Evolutionary conservation across 2,888 invertebrate genomes (phyloP).

Genomic region (Gastrophysa polygoni): DNA sequence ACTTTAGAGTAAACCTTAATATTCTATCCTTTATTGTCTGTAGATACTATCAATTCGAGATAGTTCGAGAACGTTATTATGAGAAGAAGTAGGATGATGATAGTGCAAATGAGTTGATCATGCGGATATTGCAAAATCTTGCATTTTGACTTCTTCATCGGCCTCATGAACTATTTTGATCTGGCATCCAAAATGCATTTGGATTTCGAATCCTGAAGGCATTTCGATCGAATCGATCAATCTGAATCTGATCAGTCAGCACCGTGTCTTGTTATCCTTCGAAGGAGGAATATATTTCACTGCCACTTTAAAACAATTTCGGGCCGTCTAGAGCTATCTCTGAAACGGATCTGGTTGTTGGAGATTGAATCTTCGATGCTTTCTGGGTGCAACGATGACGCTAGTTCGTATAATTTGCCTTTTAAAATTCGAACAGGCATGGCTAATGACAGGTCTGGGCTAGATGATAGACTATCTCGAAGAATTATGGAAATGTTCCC

Average conservation of each 20-base stretch:
- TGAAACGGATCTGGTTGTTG: background rate
- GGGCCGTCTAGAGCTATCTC: background rate
- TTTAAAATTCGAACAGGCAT: background rate
- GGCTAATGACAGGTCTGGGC: background rate
- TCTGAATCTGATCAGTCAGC: background rate
- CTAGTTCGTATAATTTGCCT: background rate
- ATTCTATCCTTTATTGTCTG: too few species aligned
- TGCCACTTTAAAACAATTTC: conserved; percentile 1
- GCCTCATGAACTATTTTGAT: too few species aligned
- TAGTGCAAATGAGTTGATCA: too few species aligned
- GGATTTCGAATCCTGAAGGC: background rate
- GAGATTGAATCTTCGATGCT: background rate
- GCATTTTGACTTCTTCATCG: too few species aligned
- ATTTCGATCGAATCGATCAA: background rate
- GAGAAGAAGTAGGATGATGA: too few species aligned
- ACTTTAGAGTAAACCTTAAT: too few species aligned
- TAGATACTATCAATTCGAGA: too few species aligned
- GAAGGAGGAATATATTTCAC: background rate
- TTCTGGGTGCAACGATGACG: background rate
- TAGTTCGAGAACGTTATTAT: too few species aligned
- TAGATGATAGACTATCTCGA: background rate
- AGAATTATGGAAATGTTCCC: background rate
- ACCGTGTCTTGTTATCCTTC: background rate
- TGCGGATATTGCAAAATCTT: too few species aligned
- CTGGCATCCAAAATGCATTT: too few species aligned